Percentiles rank a stretch among this genome's conserved stretches.
These are phyloP conservation scores for Lithobates pipiens DNA, from an alignment of 2,797 vertebrate genomes.

Conservation along the genomic window DNA sequence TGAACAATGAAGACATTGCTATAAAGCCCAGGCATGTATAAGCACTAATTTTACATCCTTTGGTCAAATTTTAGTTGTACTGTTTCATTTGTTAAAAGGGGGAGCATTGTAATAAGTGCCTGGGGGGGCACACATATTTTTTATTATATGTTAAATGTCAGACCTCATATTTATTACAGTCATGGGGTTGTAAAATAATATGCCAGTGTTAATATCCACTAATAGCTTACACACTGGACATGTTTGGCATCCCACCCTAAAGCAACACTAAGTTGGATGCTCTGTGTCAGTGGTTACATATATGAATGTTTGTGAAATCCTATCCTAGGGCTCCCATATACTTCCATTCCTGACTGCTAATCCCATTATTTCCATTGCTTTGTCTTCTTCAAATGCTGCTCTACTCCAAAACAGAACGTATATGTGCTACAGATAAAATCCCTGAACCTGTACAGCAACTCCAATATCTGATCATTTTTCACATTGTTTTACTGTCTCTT, in stretches of 20 bases:
- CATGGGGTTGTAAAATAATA: neutral
- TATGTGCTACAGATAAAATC: neutral
- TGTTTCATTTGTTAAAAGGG: too few relatives aligned
- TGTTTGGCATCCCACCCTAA: neutral
- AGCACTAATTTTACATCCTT: neutral
- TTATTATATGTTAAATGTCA: neutral
- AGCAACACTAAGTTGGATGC: neutral
- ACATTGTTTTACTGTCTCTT: too few relatives aligned
- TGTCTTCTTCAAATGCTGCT: neutral
- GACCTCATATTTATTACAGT: neutral
- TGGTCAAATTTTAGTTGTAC: too few relatives aligned
- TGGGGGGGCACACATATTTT: neutral
- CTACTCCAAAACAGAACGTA: too few relatives aligned
- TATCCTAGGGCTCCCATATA: neutral
- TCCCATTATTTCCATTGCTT: neutral
- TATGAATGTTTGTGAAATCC: neutral
- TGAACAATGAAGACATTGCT: too few relatives aligned
- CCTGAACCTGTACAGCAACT: too few relatives aligned
- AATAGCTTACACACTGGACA: neutral
- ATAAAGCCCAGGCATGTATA: neutral
- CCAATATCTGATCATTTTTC: too few relatives aligned
- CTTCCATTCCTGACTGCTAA: neutral
- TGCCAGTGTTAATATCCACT: neutral
- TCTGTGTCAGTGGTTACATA: neutral
- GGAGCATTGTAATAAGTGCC: neutral